These are phyloP conservation scores for Potamarius usumacintae DNA, from an alignment of 2,113 vertebrate species.

Conservation along the genomic window DNA sequence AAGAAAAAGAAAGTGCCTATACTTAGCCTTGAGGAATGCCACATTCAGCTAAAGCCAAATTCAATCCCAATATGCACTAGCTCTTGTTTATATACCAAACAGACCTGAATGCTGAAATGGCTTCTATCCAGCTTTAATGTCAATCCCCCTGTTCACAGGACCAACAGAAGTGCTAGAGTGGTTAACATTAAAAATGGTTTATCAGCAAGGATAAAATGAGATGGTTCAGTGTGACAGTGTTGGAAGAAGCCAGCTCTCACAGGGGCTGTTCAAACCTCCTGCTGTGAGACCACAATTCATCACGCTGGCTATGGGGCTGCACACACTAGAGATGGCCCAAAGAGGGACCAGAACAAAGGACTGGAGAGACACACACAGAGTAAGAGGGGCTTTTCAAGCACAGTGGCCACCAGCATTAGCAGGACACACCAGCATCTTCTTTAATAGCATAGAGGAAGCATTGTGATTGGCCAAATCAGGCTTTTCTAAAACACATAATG, in stretches of 20 bases:
- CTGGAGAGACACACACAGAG: conserved; percentile 26
- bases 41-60: conserved; percentile 3
- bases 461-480: conserved; percentile 54
- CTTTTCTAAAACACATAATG: conserved; percentile 56
- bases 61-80: not conserved
- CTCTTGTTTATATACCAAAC: not conserved
- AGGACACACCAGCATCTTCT: conserved; percentile 40
- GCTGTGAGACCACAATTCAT: conserved; percentile 47
- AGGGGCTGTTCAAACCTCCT: conserved; percentile 36
- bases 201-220: conserved; percentile 27
- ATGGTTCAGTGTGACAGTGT: conserved; percentile 17
- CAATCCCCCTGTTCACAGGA: not conserved
- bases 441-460: conserved; percentile 52
- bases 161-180: conserved; percentile 12
- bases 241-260: conserved; percentile 29
- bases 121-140: not conserved
- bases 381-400: conserved; percentile 36
- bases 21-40: not conserved
- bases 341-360: conserved; percentile 50
- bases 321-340: conserved; percentile 36
- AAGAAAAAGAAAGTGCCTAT: not conserved
- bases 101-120: not conserved
- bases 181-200: conserved; percentile 31
- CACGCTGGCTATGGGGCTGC: conserved; percentile 18
- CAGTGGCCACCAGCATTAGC: conserved; percentile 47